Evolutionary conservation across 2,797 vertebrate genomes (phyloP), one percentile per base, ranked within the genome.

Genomic region (Neopelma chrysocephalum): DNA sequence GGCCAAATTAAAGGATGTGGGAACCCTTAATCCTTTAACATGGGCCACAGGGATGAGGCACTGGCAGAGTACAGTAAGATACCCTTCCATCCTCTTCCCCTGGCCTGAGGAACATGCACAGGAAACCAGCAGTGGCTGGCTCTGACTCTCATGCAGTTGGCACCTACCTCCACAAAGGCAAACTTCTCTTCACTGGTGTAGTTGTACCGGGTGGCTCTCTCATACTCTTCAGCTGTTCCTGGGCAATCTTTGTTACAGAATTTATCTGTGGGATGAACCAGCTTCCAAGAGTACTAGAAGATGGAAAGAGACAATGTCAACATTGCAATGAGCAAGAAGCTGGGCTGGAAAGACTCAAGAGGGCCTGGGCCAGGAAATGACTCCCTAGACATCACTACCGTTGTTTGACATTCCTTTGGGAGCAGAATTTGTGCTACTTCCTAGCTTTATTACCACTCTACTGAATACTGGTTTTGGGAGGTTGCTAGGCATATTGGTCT

Each of bases 181-280:
- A 99, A 99, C 82, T 99, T 99, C 98, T 99, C 99, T 96, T 99
- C 99, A 5, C 99, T 99, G 96, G 99, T 99, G 97, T 99, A 99
- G 97, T 99, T 99, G 97, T 99, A 99, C 15, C 99, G 98, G 0
- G 99, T 99, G 94, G 99, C 99, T 27, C 99, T 98, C 90, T 99
- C 99, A 3, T 99, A 99, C 84, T 99, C 99, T 95, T 99, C 99
- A 0, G 99, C 99, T 1, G 99, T 99, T 79, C 99, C 99, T 0
- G 99, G 99, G 88, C 99, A 99, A 96, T 99, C 99, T 93, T 99
- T 99, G 96, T 99, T 99, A 96, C 99, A 99, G 98, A 99, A 99
- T 85, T 99, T 99, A 97, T 99, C 99, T 3, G 99, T 99, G 66
- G 99, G 99, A 96, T 99, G 99, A 75, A 99, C 99, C 89, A 99